A percentile compares a stretch with the other conserved stretches of the same genome.
Conservation (phyloP, 2,797 vertebrate species). For the Hirundo rustica region DNA sequence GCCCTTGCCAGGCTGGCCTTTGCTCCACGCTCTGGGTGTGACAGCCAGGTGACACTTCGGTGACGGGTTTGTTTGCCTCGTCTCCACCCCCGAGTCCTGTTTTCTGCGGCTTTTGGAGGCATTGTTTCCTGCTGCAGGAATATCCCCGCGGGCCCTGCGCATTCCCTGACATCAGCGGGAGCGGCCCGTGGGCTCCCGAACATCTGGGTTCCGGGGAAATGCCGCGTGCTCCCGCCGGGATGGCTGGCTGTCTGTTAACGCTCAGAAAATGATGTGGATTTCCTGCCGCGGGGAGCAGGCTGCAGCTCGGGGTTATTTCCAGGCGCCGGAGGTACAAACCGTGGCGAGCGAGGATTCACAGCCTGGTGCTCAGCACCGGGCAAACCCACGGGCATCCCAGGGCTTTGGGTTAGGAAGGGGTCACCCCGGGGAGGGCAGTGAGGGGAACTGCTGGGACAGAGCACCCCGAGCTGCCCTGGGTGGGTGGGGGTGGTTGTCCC, state of each 20-base stretch:
- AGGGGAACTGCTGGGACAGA: not conserved
- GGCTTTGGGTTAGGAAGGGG: not conserved
- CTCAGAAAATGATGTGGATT: constrained; percentile 13
- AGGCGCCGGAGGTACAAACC: not conserved
- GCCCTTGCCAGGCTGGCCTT: not conserved
- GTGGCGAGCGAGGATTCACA: not conserved
- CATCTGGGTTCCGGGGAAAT: constrained; percentile 21
- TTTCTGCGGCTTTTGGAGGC: not conserved
- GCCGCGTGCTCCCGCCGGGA: not conserved
- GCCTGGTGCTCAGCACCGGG: not conserved
- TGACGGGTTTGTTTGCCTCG: fast-evolving
- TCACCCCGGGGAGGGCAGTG: not conserved
- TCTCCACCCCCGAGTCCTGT: not conserved
- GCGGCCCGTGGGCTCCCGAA: not conserved
- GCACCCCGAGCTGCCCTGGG: fast-evolving
- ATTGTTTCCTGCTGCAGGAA: constrained; percentile 13
- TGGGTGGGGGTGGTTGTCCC: fast-evolving
- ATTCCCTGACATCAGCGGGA: not conserved
- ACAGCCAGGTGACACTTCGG: not conserved
- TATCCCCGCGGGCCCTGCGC: not conserved
- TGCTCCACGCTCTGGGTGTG: not conserved
- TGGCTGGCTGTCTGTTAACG: not conserved
- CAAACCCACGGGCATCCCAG: not conserved
- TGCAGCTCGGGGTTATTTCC: constrained; percentile 3
- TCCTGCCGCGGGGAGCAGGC: constrained; percentile 4